Evolutionary conservation across 2,113 vertebrate species (phyloP), one percentile per base, ranked within the genome.

Genomic region (Hipposideros armiger): DNA sequence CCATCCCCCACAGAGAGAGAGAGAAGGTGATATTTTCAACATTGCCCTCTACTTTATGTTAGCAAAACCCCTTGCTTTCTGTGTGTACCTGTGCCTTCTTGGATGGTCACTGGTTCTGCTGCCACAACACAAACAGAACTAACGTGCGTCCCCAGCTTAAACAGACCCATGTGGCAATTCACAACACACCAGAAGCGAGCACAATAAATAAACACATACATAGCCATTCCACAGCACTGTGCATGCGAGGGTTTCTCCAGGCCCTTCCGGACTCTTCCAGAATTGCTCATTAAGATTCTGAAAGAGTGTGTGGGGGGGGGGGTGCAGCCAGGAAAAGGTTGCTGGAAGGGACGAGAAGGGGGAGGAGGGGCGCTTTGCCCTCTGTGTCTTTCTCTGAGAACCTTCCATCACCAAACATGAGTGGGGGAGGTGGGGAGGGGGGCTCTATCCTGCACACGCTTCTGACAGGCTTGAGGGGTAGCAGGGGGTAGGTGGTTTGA

Each of bases 201-300:
- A 91, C 83, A 96, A 94, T 56, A 95, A 86, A 89, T 5, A 87
- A 74, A 42, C 58, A 78, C 91, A 82, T 24, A 92, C 47, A 91
- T 36, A 66, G 4, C 13, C 70, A 66, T 45, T 73, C n/a, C 84
- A 80, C 81, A 81, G 60, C 66, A 69, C 78, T 67, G 83, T 78
- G 78, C 78, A 30, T 3, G 86, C 40, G 22, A 83, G 74, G 91
- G 36, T 69, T 74, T 94, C 96, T 26, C 94, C 89, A 89, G 98
- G 97, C 97, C 98, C 97, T 94, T 97, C 95, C 8, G 17, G 90
- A 96, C 92, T 97, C 96, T 96, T 97, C 87, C 80, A 95, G 82
- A 95, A 86, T 45, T 85, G 70, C 93, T 92, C 92, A 91, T 85
- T 91, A 66, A 87, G 95, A 96, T 93, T 89, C 64, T 81, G 90